phyloP scores from a whole-genome alignment of 1,140 invertebrate genomes.

The Psix sp. region DNA sequence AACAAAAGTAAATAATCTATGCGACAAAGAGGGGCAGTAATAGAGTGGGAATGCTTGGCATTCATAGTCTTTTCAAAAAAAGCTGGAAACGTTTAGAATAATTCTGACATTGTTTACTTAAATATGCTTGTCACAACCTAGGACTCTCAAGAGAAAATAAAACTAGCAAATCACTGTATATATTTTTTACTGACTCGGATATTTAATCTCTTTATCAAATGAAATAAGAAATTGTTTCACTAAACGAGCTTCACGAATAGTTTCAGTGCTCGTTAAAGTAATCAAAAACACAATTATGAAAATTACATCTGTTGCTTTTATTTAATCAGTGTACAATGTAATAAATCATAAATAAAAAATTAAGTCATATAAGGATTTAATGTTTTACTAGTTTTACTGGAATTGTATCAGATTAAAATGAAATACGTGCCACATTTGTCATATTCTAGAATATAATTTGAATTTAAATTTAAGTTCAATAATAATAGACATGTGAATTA shows the following conservation, averaged over 20 bases:
- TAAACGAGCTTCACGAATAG: conserved; percentile 1
- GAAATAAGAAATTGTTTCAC: conserved; percentile 2
- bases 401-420: no score
- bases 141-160: background rate
- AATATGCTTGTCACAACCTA: conserved; percentile 5
- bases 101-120: conserved; percentile 6
- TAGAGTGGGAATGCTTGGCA: conserved; percentile 10
- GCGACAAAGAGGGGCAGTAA: conserved; percentile 9
- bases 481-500: no score
- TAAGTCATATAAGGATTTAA: no score
- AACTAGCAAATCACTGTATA: background rate
- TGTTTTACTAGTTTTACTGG: no score
- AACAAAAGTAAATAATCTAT: conserved; percentile 56
- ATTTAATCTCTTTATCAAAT: conserved; percentile 11
- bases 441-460: no score
- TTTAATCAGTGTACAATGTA: no score
- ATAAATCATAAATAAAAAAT: no score
- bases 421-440: no score
- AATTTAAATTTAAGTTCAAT: no score
- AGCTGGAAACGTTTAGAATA: conserved; percentile 14
- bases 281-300: conserved; percentile 5
- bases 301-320: conserved; percentile 25
- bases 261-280: background rate
- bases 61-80: conserved; percentile 22
- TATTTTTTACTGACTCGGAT: background rate